phyloP scores from a whole-genome alignment of 2,113 vertebrate species.

The Pituophis catenifer region DNA sequence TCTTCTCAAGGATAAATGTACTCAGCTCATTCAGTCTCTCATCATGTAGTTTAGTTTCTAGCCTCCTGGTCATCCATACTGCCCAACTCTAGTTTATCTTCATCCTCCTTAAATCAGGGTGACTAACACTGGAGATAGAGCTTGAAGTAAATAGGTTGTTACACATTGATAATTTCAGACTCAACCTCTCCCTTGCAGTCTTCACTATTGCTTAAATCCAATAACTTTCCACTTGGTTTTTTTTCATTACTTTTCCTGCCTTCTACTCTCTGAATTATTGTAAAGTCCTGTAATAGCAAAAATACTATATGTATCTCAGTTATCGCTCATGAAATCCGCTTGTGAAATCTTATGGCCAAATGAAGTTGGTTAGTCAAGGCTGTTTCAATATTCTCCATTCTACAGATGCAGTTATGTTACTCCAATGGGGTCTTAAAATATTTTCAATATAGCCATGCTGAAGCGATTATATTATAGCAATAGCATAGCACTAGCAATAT shows the following conservation, averaged over 20 bases:
- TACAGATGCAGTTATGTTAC: not conserved
- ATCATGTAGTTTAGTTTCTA: not conserved
- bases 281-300: not conserved
- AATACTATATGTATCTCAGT: not conserved
- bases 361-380: not conserved
- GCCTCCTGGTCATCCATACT: not conserved
- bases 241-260: not conserved
- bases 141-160: not conserved
- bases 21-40: not conserved
- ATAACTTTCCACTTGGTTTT: not conserved
- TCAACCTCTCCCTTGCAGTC: not conserved
- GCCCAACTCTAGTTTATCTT: not conserved
- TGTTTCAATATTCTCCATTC: not conserved
- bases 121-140: not conserved
- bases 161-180: not conserved
- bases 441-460: not conserved
- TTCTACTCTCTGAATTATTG: not conserved
- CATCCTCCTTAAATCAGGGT: not conserved
- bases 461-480: not conserved
- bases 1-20: not conserved
- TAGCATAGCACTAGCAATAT: not conserved
- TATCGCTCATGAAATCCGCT: not conserved
- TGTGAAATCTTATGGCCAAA: not conserved
- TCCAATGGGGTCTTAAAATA: not conserved
- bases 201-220: not conserved